Conservation (phyloP, 1,140 invertebrate genomes). For the Pseudobourletiella spinata region DNA sequence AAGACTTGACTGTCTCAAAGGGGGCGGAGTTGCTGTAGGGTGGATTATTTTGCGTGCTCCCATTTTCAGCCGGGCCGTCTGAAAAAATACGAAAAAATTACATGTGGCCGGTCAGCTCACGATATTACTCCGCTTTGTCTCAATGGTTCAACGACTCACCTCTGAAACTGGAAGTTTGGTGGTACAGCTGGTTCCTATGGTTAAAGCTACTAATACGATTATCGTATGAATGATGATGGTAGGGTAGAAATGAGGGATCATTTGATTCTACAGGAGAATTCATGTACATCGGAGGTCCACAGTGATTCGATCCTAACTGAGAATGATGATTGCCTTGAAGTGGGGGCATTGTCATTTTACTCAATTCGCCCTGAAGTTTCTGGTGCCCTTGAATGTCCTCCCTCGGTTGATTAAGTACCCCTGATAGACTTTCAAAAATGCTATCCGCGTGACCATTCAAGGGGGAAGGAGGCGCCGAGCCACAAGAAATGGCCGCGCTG, state of each 20-base stretch:
- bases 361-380: neutral
- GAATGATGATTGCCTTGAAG: neutral
- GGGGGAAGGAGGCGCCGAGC: constrained; percentile 52
- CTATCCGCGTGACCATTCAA: constrained; percentile 40
- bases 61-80: constrained; percentile 40
- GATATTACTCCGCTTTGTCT: no score
- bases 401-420: neutral
- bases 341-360: neutral
- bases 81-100: neutral
- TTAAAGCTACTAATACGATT: constrained; percentile 18
- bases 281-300: neutral
- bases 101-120: no score
- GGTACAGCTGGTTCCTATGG: constrained; percentile 20
- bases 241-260: constrained; percentile 9
- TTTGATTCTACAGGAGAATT: constrained; percentile 15
- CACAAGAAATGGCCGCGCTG: constrained; percentile 63
- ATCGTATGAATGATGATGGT: constrained; percentile 21
- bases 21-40: neutral
- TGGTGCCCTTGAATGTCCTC: constrained; percentile 6
- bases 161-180: constrained; percentile 18
- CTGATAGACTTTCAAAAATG: constrained; percentile 26
- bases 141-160: no score
- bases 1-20: neutral
- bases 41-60: no score
- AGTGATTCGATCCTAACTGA: neutral